Conservation (phyloP, 2,888 invertebrate species). For the Oligia fasciuncula region DNA sequence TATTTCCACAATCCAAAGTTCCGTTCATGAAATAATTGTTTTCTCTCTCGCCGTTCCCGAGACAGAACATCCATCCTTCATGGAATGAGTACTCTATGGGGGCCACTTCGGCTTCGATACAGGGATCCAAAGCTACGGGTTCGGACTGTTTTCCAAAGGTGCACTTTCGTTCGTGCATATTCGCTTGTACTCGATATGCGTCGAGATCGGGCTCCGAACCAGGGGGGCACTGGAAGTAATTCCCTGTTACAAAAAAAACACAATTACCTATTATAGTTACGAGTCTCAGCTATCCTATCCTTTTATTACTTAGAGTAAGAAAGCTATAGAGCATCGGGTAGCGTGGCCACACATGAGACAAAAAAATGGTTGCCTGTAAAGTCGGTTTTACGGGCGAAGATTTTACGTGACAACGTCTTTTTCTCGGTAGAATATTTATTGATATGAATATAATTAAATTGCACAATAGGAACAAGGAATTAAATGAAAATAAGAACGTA, state of each 20-base stretch:
- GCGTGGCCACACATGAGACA: too few relatives aligned
- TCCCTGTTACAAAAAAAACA: constrained; percentile 72
- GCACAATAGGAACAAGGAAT: too few relatives aligned
- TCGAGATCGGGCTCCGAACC: constrained; percentile 85
- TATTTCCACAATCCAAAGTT: constrained; percentile 86
- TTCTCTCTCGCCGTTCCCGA: constrained; percentile 86
- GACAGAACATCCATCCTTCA: constrained; percentile 88
- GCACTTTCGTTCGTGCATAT: constrained; percentile 86
- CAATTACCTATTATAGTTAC: background rate
- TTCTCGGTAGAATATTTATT: too few relatives aligned
- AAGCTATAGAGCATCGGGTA: too few relatives aligned
- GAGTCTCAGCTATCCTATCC: background rate
- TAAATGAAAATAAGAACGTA: too few relatives aligned
- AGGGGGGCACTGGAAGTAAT: constrained; percentile 83
- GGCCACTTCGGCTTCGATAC: constrained; percentile 87
- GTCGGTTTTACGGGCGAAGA: too few relatives aligned
- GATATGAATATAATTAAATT: too few relatives aligned
- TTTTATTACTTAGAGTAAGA: too few relatives aligned
- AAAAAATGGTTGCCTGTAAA: too few relatives aligned
- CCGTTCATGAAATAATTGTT: constrained; percentile 87
- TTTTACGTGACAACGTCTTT: too few relatives aligned
- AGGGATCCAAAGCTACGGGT: constrained; percentile 82
- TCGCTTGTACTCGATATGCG: constrained; percentile 83
- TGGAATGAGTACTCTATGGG: constrained; percentile 87
- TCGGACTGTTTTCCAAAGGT: constrained; percentile 79